Evolutionary conservation across 2,113 vertebrate species (phyloP), one percentile per base, ranked within the genome.

Genomic region (Diadophis punctatus): DNA sequence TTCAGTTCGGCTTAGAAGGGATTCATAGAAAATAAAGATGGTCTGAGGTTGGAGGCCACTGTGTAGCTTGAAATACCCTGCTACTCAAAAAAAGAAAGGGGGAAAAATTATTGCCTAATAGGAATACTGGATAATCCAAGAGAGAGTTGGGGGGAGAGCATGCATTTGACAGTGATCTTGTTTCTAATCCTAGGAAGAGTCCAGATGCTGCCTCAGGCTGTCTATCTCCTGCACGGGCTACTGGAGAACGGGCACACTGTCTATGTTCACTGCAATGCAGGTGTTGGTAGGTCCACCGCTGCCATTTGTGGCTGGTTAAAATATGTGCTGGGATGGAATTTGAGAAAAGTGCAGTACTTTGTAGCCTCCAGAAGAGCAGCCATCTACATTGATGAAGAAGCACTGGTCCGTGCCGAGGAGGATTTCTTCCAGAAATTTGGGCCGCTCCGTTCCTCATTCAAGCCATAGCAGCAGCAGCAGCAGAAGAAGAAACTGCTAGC

Each of bases 231-330:
- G 34, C 98, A 99, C 0, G 98, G 98, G 1, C 98, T 99, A 1
- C 97, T 99, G 90, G 98, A 99, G 96, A 99, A 99, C 0, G 98
- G 99, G 1, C 99, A 99, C 97, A 98, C 96, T 0, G 98, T 99
- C 68, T 99, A 99, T 0, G 98, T 99, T 5, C 99, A 99, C 93
- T 99, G 99, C 94, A 99, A 99, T 0, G 99, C 99, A 0, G 99
- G 99, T 0, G 99, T 99, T 9, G 99, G 99, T 94, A 97, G 99
- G 88, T 99, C 99, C 0, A 98, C 99, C 0, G 99, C 98, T 0
- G 98, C 98, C 0, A 97, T 99, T 86, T 98, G 99, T 0, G 99
- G 99, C 80, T 98, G 99, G 96, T 98, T 99, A 2, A 98, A 98
- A 97, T 99, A 99, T 0, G 97, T 99, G 93, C 8, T 98, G 52